phyloP scores from a whole-genome alignment of 2,888 invertebrate genomes.

The Erynnis tages region DNA sequence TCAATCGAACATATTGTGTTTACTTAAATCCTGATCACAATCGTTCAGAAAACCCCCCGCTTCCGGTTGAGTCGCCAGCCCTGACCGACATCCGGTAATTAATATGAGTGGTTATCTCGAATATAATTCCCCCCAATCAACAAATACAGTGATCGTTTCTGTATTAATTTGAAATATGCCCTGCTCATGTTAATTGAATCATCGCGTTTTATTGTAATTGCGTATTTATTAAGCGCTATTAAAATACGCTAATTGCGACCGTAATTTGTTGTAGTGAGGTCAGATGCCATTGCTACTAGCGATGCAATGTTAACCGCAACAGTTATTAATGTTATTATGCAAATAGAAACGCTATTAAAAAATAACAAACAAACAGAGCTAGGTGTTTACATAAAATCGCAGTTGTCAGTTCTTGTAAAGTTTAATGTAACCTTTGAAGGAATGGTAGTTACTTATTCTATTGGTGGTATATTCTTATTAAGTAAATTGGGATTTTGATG shows the following conservation, averaged over 20 bases:
- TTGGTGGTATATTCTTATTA: no score
- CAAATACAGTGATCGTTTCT: slow-evolving; percentile 34
- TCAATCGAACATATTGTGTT: no score
- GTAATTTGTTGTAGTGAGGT: slow-evolving; percentile 27
- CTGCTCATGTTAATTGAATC: slow-evolving; percentile 35
- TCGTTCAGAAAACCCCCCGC: neutral
- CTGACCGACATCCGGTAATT: slow-evolving; percentile 34
- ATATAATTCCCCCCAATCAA: slow-evolving; percentile 32
- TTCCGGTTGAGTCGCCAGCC: slow-evolving; percentile 11
- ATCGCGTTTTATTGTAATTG: slow-evolving; percentile 32
- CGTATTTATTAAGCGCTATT: slow-evolving; percentile 30
- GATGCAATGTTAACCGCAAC: slow-evolving; percentile 17
- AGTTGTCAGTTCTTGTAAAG: neutral
- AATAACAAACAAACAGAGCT: neutral
- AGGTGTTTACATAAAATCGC: neutral
- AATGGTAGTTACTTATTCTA: no score
- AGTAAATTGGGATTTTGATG: no score
- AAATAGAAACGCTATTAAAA: slow-evolving; percentile 11
- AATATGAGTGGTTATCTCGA: slow-evolving; percentile 32
- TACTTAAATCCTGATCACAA: no score
- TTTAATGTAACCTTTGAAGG: no score
- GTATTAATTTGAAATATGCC: slow-evolving; percentile 22
- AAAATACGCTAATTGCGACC: slow-evolving; percentile 27
- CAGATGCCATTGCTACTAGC: slow-evolving; percentile 13
- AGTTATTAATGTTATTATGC: neutral